Percentiles rank a stretch among this genome's conserved stretches.
phyloP scores from a whole-genome alignment of 2,797 vertebrate species.

The Steatocranus sp. region DNA sequence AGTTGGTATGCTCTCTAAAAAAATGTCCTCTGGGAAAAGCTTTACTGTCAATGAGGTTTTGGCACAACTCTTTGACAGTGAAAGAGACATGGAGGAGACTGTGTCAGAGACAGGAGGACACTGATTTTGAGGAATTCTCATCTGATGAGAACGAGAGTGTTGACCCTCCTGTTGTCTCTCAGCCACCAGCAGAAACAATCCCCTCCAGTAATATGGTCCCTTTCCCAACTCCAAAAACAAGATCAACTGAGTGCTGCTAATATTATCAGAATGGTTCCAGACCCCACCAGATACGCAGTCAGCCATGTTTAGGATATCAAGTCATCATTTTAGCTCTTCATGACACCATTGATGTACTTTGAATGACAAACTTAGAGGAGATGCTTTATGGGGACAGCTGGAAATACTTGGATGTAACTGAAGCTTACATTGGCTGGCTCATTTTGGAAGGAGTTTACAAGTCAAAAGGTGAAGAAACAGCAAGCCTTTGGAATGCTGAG shows the following conservation, averaged over 20 bases:
- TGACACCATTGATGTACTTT: not conserved
- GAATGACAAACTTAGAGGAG: not conserved
- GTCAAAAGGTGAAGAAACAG: not conserved
- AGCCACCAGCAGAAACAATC: not conserved
- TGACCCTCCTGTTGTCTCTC: not conserved
- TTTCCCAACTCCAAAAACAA: not conserved
- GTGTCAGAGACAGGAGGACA: not conserved
- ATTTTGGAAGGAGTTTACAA: not conserved
- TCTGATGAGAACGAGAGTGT: accelerated
- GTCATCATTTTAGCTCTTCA: not conserved
- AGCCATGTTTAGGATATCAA: not conserved
- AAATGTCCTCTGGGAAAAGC: not conserved
- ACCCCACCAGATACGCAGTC: not conserved
- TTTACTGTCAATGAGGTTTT: not conserved
- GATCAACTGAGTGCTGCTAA: not conserved
- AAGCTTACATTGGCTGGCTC: not conserved
- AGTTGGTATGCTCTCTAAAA: not conserved
- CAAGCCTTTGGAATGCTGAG: not conserved
- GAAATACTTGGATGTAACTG: not conserved
- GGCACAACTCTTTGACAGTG: not conserved
- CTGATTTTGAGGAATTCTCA: not conserved
- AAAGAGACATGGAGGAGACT: not conserved
- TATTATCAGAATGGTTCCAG: not conserved
- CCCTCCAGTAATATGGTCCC: not conserved
- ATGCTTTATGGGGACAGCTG: not conserved